Base-by-base conservation (phyloP, 2,797 vertebrate genomes). In the Channallabes apus region DNA sequence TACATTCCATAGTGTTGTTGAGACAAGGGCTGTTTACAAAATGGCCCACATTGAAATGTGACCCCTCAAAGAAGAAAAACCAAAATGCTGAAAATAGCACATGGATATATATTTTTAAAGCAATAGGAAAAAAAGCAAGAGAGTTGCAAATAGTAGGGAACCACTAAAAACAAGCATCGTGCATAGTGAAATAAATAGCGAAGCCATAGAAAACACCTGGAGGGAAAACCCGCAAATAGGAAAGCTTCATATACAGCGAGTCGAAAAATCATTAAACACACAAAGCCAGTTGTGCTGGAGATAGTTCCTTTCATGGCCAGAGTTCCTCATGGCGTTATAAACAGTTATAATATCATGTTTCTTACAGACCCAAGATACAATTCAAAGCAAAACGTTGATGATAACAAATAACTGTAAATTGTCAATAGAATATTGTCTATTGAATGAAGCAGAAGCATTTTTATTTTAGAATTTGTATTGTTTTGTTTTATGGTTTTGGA, bases 1-100 rank as follows among this genome's bases (percentile, higher is more conserved):
- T 56, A 67, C 82, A 84, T 84, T 84, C 82, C 82, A 84, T 65
- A 67, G 41, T 84, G 68, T 62, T 73, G 56, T 56, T 82, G 38
- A 83, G 59, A 62, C 69, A 51, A 76, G 71, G n/a, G 58, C 38
- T 7, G 6, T 75, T 75, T 83, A 69, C 82, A 83, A 76, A 69
- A 83, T 18, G 2, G 51, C 9, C 58, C 18, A 46, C 59, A 56
- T 62, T 72, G 72, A 20, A 24, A 61, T 54, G 51, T 54, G 12
- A 54, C 51, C 51, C 24, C 15, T 61, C 35, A 41, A 3, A 1
- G 8, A 64, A 62, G 29, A 80, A 46, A 61, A 79, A 38, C 2
- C 22, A 6, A 38, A 79, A 80, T 0, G 62, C 27, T 62, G 56
- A 61, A 83, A 72, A 82, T 71, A 83, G n/a, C 6, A 46, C 29